Evolutionary conservation across 2,113 vertebrate species (phyloP), one percentile per base, ranked within the genome.

Genomic region (Ceyx margarethae): DNA sequence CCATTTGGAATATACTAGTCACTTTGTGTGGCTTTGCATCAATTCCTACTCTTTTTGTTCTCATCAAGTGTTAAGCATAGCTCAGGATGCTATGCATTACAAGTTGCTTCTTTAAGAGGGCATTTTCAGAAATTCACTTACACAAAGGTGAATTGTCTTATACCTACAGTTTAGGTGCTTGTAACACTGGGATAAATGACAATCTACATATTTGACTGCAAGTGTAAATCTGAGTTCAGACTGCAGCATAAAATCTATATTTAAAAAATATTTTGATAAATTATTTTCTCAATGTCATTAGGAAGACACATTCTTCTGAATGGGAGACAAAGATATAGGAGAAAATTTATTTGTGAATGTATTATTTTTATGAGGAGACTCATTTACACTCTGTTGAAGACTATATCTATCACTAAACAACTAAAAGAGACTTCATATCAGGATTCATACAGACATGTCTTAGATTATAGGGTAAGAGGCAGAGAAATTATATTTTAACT

Each of bases 401-500:
- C 20, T 57, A 20, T 37, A 48, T 33, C 35, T 37, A 48, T 33
- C 35, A 18, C 46, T 77, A 31, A 93, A 92, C 54, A 54, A 56
- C 48, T 68, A 85, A n/a, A 62, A 80, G 33, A 73, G 18, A 85
- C 67, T 75, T 87, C 74, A 76, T 54, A 23, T 79, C 58, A 87
- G 78, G 33, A 37, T 72, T 17, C 43, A 58, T 15, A 57, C 2
- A 33, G 62, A 76, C 64, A 85, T 85, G 85, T 87, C 71, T 82
- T 25, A 87, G 84, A 89, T 92, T 93, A 84, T 20, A 85, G 35
- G 26, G 66, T 78, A 72, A 84, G 57, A 89, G 53, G 58, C 61
- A 84, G 61, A 89, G 57, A 90, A 95, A 95, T 81, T 75, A 87
- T 84, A 94, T 91, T 95, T 95, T 85, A 91, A 65, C 67, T 73